Evolutionary conservation across 2,888 invertebrate genomes (phyloP).

Genomic region (Chamaedrilus cognettii): DNA sequence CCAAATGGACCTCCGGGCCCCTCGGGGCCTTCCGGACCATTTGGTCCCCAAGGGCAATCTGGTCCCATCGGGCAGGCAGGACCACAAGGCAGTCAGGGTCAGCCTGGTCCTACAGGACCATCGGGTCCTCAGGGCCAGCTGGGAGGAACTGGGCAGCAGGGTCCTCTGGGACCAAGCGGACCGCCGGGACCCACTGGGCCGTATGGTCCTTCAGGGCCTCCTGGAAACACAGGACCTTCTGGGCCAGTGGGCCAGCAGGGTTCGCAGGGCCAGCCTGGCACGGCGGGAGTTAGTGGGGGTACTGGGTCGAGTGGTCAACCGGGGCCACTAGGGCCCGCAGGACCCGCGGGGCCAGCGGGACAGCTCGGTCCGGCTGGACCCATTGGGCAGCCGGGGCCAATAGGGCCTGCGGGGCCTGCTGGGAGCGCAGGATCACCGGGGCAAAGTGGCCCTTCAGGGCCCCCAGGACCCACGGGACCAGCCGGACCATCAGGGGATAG

Average conservation of each 20-base stretch:
- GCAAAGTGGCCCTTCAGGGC: constrained; percentile 16
- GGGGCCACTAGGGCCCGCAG: constrained; percentile 62
- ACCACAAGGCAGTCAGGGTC: constrained; percentile 43
- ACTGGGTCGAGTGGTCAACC: background rate
- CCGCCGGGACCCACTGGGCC: constrained; percentile 12
- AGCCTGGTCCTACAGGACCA: constrained; percentile 22
- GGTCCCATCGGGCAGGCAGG: too few species aligned
- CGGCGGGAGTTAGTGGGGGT: constrained; percentile 23
- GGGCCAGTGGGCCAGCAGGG: constrained; percentile 17
- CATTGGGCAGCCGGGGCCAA: constrained; percentile 16
- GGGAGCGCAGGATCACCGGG: constrained; percentile 27
- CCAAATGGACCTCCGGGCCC: constrained; percentile 23
- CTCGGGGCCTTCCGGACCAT: constrained; percentile 25
- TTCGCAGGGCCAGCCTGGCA: constrained; percentile 18
- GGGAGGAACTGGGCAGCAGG: constrained; percentile 29
- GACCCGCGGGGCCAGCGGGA: constrained; percentile 56
- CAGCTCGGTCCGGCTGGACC: constrained; percentile 35
- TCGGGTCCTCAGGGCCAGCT: constrained; percentile 14
- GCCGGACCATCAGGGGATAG: constrained; percentile 17
- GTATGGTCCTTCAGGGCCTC: constrained; percentile 20
- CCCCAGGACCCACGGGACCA: constrained; percentile 16
- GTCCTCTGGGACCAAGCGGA: constrained; percentile 27
- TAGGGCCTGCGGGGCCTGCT: constrained; percentile 21
- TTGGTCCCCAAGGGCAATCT: too few species aligned
- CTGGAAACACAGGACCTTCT: constrained; percentile 21